Percentiles rank a stretch among this genome's conserved stretches.
phyloP scores from a whole-genome alignment of 2,113 vertebrate genomes.

The Prunella himalayana region DNA sequence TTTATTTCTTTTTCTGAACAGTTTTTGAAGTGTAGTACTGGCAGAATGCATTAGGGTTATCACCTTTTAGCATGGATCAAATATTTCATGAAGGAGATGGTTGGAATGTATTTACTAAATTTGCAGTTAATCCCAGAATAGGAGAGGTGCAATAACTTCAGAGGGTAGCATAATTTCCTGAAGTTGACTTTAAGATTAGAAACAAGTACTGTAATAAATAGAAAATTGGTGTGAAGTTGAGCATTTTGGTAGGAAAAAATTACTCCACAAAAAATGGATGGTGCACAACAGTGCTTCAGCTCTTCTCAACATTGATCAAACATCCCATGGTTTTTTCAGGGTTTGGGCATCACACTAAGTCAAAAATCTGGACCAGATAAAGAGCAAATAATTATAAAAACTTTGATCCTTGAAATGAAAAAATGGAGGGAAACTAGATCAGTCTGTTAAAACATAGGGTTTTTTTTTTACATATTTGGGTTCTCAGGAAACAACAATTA shows the following conservation, averaged over 20 bases:
- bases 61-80: background rate
- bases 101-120: background rate
- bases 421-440: background rate
- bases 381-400: background rate
- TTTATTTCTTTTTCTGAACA: background rate
- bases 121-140: background rate
- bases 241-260: background rate
- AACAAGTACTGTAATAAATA: background rate
- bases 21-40: background rate
- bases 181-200: background rate
- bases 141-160: background rate
- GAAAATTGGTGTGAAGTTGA: background rate
- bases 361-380: background rate
- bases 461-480: background rate
- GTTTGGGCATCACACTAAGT: background rate
- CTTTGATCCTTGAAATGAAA: background rate
- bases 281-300: background rate
- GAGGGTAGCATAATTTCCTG: background rate
- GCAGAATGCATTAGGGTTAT: background rate
- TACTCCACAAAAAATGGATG: background rate
- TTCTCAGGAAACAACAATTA: background rate
- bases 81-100: background rate
- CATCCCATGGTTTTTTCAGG: background rate
- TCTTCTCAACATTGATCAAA: background rate
- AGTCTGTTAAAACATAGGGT: fast-evolving